Conservation (phyloP, 2,797 vertebrate genomes). For the Thripadectes ignobilis region DNA sequence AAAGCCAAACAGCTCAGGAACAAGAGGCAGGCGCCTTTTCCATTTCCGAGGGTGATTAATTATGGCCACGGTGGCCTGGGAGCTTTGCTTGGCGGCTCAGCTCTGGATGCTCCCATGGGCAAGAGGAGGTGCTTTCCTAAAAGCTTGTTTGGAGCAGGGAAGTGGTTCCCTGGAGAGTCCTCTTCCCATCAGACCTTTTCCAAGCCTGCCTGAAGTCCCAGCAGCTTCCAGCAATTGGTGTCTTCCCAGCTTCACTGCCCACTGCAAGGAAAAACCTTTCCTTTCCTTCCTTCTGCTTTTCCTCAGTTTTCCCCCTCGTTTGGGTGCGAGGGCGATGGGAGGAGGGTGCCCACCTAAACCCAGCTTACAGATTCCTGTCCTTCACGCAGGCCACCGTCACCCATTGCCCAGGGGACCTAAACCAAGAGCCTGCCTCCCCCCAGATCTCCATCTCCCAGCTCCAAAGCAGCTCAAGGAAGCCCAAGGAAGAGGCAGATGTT, state of each 20-base stretch:
- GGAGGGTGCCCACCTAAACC: not conserved
- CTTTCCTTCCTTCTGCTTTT: not conserved
- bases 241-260: not conserved
- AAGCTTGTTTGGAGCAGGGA: not conserved
- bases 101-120: not conserved
- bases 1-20: not conserved
- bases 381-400: not conserved
- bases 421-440: not conserved
- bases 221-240: not conserved
- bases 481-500: not conserved
- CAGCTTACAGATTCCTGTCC: not conserved
- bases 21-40: not conserved
- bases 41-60: not conserved
- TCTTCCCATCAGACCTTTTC: not conserved
- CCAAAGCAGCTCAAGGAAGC: not conserved
- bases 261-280: not conserved
- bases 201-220: not conserved
- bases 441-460: not conserved
- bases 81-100: fast-evolving
- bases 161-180: not conserved
- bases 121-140: not conserved
- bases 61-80: fast-evolving
- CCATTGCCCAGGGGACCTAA: not conserved
- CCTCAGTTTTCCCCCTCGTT: not conserved
- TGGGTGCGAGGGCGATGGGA: fast-evolving